phyloP scores from a whole-genome alignment of 2,797 vertebrate genomes.

The Natrix natrix region DNA sequence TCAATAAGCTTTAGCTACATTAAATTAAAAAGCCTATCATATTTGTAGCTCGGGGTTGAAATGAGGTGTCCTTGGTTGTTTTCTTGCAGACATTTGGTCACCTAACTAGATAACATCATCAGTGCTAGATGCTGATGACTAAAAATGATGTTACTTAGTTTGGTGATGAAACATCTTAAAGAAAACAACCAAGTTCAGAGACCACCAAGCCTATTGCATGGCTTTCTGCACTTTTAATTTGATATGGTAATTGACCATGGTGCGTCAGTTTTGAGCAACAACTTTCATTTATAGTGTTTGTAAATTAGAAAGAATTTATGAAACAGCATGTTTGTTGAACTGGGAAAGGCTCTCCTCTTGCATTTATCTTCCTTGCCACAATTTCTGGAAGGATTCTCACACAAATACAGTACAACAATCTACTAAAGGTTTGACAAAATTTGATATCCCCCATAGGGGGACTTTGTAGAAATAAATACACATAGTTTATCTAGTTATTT shows the following conservation, averaged over 20 bases:
- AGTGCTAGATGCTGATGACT: neutral
- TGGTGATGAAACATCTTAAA: neutral
- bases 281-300: neutral
- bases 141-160: neutral
- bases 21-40: conserved; percentile 24
- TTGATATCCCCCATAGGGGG: no score
- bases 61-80: neutral
- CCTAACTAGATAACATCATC: neutral
- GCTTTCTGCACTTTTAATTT: neutral
- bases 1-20: conserved; percentile 34
- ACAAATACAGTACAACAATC: neutral
- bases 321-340: neutral
- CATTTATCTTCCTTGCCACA: neutral
- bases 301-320: neutral
- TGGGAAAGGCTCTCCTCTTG: neutral
- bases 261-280: neutral
- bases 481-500: neutral
- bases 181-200: neutral
- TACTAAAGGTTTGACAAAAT: neutral
- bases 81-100: neutral
- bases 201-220: neutral
- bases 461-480: neutral
- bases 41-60: neutral
- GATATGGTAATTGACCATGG: neutral
- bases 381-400: neutral